Percentiles rank a stretch among this genome's conserved stretches.
These are phyloP conservation scores for Bilobella aurantiaca DNA, from an alignment of 1,140 invertebrate species.

Conservation along the genomic window DNA sequence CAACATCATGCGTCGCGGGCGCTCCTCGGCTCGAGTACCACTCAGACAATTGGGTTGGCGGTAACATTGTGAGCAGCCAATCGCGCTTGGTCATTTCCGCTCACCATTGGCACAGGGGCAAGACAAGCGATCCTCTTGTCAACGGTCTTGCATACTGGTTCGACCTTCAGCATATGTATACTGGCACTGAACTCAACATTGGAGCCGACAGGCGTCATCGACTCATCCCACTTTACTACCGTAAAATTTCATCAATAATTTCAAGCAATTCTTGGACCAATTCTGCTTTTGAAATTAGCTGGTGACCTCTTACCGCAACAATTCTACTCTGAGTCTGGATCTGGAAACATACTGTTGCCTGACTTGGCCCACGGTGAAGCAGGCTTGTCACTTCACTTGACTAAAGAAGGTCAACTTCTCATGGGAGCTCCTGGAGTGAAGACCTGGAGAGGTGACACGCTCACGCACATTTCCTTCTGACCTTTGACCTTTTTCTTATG, in stretches of 20 bases:
- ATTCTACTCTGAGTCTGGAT: not conserved
- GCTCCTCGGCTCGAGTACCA: not conserved
- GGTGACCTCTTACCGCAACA: not conserved
- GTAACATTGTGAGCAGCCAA: not conserved
- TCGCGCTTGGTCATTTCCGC: not conserved
- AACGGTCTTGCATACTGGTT: not conserved
- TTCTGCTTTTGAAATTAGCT: not conserved
- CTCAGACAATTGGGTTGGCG: not conserved
- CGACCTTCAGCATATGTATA: not conserved
- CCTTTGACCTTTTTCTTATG: too few relatives aligned
- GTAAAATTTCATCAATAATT: not conserved
- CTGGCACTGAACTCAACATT: not conserved
- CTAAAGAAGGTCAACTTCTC: conserved; percentile 30
- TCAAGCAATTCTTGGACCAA: too few relatives aligned
- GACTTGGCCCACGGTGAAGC: conserved; percentile 29
- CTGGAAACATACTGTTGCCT: not conserved
- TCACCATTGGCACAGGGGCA: not conserved
- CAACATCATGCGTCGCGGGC: too few relatives aligned
- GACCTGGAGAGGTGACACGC: conserved; percentile 39
- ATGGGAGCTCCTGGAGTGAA: conserved; percentile 40
- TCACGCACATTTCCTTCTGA: too few relatives aligned
- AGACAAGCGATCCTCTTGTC: not conserved
- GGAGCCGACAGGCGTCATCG: not conserved
- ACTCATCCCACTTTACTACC: not conserved
- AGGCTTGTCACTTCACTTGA: conserved; percentile 36